Evolutionary conservation across 2,888 invertebrate genomes (phyloP).

Genomic region (Diarsia brunnea): DNA sequence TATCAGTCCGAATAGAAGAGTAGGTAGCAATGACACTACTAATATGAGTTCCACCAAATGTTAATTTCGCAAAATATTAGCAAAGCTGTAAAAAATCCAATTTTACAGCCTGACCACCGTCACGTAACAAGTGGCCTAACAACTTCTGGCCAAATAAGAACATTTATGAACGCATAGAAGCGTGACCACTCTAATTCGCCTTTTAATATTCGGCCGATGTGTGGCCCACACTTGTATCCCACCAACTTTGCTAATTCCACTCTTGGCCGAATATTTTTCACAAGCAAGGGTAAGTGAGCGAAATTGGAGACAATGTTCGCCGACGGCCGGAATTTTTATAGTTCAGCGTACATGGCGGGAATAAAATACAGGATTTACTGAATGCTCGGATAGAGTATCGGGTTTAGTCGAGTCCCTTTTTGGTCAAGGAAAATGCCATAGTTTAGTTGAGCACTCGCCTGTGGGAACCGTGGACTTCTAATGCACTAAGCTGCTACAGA

Average conservation of each 20-base stretch:
- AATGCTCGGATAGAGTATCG: constrained; percentile 69
- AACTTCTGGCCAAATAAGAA: constrained; percentile 80
- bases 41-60: neutral
- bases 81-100: constrained; percentile 46
- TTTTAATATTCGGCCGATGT: constrained; percentile 87
- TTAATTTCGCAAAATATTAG: constrained; percentile 32
- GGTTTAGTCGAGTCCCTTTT: constrained; percentile 58
- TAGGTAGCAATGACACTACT: neutral
- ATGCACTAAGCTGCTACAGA: constrained; percentile 18
- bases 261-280: constrained; percentile 84
- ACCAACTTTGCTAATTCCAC: constrained; percentile 77
- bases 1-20: too few relatives aligned
- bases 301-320: constrained; percentile 81
- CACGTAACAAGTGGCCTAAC: constrained; percentile 77
- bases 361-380: constrained; percentile 79
- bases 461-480: constrained; percentile 31
- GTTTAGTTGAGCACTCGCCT: constrained; percentile 35
- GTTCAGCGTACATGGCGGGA: constrained; percentile 72
- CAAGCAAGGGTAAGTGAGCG: constrained; percentile 74
- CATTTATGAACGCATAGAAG: constrained; percentile 82
- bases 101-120: constrained; percentile 61
- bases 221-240: constrained; percentile 76
- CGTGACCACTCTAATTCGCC: constrained; percentile 84
- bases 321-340: constrained; percentile 82
- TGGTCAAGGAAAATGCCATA: constrained; percentile 53